Conservation (phyloP, 2,113 vertebrate genomes). For the Aix galericulata region DNA sequence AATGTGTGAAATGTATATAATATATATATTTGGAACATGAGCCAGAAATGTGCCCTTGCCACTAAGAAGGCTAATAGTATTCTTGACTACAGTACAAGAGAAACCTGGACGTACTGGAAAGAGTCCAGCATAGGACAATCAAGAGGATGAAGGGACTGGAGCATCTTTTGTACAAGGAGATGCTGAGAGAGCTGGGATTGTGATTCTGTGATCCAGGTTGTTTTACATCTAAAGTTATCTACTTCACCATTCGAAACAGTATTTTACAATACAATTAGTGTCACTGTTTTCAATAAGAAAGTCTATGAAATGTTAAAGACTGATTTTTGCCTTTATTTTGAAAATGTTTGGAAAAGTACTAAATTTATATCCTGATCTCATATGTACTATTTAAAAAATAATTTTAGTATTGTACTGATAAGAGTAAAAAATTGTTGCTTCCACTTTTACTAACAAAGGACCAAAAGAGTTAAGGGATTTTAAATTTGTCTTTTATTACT, state of each 20-base stretch:
- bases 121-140: too few species aligned
- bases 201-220: not conserved
- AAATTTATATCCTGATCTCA: rapidly evolving
- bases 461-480: not conserved
- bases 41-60: too few species aligned
- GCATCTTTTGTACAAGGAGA: too few species aligned
- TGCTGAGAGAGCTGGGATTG: too few species aligned
- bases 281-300: not conserved
- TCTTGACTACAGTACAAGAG: too few species aligned
- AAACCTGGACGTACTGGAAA: too few species aligned
- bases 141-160: too few species aligned
- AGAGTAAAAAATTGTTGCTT: not conserved
- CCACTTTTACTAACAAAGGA: not conserved
- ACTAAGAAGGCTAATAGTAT: too few species aligned
- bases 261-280: not conserved
- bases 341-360: not conserved
- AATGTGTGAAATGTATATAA: too few species aligned
- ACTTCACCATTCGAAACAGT: not conserved
- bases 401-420: not conserved
- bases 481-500: not conserved
- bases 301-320: not conserved
- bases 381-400: not conserved
- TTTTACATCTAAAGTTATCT: not conserved
- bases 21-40: too few species aligned
- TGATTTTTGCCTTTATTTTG: not conserved